Base-by-base conservation (phyloP, 2,888 invertebrate genomes). In the Cyclophora punctaria region DNA sequence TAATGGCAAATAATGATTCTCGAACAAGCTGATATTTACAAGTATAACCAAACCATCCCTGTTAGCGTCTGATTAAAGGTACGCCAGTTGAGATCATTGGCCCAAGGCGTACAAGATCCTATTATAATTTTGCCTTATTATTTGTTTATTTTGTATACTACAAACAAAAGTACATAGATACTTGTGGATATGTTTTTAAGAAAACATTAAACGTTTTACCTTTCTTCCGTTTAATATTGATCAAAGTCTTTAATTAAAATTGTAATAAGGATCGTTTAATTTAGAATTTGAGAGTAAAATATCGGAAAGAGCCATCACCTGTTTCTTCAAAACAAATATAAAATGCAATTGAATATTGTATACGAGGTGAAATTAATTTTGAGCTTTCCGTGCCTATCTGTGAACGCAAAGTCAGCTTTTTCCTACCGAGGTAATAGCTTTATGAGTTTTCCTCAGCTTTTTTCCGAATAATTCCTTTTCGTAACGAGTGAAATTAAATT, bases 401-500 rank as follows among this genome's bases (percentile, higher is more conserved):
- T 64, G 65, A 72, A 71, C 63, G 75, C 76, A 63, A 64, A 74
- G 76, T 78, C 79, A 73, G 76, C 66, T 67, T 58, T 78, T 80
- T 72, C 59, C 67, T 67, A 72, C 70, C 64, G 59, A 65, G 69
- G 76, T 75, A 77, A 78, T 73, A 73, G 73, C 75, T 78, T 80
- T 82, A 80, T 76, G 78, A 81, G 71, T 72, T 80, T 71, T 66
- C 57, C 69, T 72, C 72, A 59, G 68, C 69, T 77, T 83, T 78
- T 78, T 78, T 75, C 58, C 66, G 66, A 77, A 78, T 74, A 73
- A 76, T 75, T 75, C 63, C 67, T 68, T 67, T 69, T 62, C 66
- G 66, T 74, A 74, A 77, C 73, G 72, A 75, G 69, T 57, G 63
- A 78, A 78, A 81, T 81, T 73, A 77, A 80, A 80, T 81, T 77